phyloP scores from a whole-genome alignment of 1,140 invertebrate species.

The Probaryconus sp. region DNA sequence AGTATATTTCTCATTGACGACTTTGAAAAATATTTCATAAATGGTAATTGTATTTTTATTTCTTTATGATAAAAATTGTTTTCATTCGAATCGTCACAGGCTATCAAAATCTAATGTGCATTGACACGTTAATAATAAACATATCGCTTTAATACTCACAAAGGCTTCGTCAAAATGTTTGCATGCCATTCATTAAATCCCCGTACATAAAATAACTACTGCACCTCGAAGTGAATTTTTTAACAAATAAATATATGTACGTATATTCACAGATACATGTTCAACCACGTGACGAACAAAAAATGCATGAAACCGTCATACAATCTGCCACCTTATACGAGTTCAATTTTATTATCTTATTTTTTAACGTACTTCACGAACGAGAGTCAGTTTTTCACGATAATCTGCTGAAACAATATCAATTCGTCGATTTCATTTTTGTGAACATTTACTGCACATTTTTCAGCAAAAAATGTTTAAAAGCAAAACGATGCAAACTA shows the following conservation, averaged over 20 bases:
- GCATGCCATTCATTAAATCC: slow-evolving; percentile 22
- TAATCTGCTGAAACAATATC: neutral
- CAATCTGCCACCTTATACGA: neutral
- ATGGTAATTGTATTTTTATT: neutral
- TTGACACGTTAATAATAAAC: slow-evolving; percentile 40
- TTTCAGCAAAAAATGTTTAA: too few species aligned
- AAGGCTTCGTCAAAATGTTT: slow-evolving; percentile 25
- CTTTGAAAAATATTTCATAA: too few species aligned
- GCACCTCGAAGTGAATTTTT: slow-evolving; percentile 9
- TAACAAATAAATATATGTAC: slow-evolving; percentile 19
- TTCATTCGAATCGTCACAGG: slow-evolving; percentile 16
- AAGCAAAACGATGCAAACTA: too few species aligned
- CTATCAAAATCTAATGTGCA: slow-evolving; percentile 27
- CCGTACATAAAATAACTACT: slow-evolving; percentile 31
- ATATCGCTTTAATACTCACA: slow-evolving; percentile 32
- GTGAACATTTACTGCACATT: too few species aligned
- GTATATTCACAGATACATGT: neutral
- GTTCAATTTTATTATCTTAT: too few species aligned
- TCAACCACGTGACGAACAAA: neutral
- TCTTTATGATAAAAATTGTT: slow-evolving; percentile 3
- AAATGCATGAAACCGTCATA: neutral
- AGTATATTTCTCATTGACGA: too few species aligned
- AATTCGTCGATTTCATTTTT: neutral
- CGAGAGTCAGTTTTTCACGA: neutral
- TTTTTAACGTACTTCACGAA: too few species aligned